Conservation (phyloP, 2,888 invertebrate species). For the Lepidochitona cinerea region DNA sequence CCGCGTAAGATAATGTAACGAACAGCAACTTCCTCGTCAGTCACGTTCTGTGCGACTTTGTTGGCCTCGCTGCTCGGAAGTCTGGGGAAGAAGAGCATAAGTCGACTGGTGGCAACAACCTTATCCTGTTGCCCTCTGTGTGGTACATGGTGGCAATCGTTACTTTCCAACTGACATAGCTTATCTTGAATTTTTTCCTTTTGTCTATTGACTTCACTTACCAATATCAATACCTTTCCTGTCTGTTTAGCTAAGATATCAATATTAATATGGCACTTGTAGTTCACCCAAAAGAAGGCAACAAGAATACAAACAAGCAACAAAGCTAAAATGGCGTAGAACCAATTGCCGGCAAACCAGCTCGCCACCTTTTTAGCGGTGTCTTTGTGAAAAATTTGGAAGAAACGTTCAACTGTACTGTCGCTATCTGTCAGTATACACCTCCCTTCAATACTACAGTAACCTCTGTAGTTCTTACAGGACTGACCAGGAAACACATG, state of each 20-base stretch:
- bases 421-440: constrained; percentile 32
- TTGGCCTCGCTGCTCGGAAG: constrained; percentile 28
- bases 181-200: constrained; percentile 21
- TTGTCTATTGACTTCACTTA: constrained; percentile 37
- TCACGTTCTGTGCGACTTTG: constrained; percentile 27
- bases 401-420: constrained; percentile 28
- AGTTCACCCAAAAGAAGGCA: constrained; percentile 34
- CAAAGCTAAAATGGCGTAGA: constrained; percentile 32
- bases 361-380: constrained; percentile 21
- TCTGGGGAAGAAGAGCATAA: constrained; percentile 49
- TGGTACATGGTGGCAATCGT: constrained; percentile 18
- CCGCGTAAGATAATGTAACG: constrained; percentile 41
- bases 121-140: constrained; percentile 16
- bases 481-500: constrained; percentile 6
- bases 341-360: constrained; percentile 45
- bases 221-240: constrained; percentile 38
- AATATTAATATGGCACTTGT: constrained; percentile 26
- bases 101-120: constrained; percentile 40
- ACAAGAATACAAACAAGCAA: constrained; percentile 19
- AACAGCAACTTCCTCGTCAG: constrained; percentile 45
- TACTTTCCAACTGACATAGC: constrained; percentile 24
- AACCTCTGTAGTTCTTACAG: constrained; percentile 38
- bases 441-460: constrained; percentile 28
- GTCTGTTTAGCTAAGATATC: constrained; percentile 40
- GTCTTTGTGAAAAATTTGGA: constrained; percentile 27